Percentiles rank a stretch among this genome's conserved stretches.
Evolutionary conservation across 2,888 invertebrate species (phyloP).

Genomic region (Spilarctia lutea): DNA sequence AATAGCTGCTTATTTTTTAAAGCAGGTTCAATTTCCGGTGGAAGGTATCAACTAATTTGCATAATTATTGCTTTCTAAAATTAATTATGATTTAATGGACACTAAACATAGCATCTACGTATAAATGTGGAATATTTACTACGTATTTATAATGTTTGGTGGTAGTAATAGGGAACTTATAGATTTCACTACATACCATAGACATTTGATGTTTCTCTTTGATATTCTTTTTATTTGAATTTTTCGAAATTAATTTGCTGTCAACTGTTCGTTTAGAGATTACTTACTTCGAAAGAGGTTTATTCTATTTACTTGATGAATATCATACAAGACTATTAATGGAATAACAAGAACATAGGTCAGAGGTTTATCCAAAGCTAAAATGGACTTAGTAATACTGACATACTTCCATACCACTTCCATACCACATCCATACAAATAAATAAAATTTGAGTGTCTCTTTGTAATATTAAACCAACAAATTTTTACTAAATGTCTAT

Average conservation of each 20-base stretch:
- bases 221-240: neutral
- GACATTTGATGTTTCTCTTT: neutral
- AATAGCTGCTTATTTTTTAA: constrained; percentile 6
- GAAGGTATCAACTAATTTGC: neutral
- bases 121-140: neutral
- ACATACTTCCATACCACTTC: too few relatives aligned
- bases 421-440: too few relatives aligned
- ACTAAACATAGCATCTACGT: constrained; percentile 4
- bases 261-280: neutral
- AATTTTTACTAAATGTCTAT: too few relatives aligned
- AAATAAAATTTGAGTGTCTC: too few relatives aligned
- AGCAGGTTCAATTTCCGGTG: constrained; percentile 20
- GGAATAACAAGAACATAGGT: too few relatives aligned
- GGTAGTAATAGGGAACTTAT: neutral
- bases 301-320: neutral
- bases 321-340: neutral
- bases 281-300: neutral
- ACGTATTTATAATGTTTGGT: neutral
- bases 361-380: too few relatives aligned
- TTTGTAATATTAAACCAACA: too few relatives aligned
- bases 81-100: constrained; percentile 15
- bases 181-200: neutral
- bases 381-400: too few relatives aligned
- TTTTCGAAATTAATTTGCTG: neutral
- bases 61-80: constrained; percentile 11